Conservation (phyloP, 1,140 invertebrate species). For the Pachypeltis micranthus region DNA sequence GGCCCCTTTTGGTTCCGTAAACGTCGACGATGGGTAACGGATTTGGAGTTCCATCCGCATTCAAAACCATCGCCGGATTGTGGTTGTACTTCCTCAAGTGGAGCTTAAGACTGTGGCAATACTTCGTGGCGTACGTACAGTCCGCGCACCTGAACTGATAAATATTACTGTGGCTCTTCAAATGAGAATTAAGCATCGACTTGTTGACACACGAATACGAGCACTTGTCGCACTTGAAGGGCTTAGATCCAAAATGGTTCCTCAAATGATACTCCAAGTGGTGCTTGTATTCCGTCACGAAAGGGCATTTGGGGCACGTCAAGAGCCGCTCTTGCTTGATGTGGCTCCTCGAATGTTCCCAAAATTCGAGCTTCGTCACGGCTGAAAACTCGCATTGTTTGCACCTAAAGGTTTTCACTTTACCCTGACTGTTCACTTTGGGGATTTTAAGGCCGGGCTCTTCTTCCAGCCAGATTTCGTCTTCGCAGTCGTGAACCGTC, state of each 20-base stretch:
- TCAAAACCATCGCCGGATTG: conserved; percentile 70
- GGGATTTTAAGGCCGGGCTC: conserved; percentile 52
- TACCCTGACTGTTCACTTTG: conserved; percentile 65
- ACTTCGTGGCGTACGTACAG: conserved; percentile 96
- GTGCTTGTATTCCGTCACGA: conserved; percentile 98
- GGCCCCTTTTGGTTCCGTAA: conserved; percentile 75
- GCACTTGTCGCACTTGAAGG: conserved; percentile 90
- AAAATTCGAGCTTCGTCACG: conserved; percentile 82
- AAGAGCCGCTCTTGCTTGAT: conserved; percentile 88
- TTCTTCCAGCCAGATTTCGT: conserved; percentile 42
- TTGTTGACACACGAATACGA: conserved; percentile 94
- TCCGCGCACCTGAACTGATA: conserved; percentile 92
- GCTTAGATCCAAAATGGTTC: conserved; percentile 92
- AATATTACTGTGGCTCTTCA: conserved; percentile 94
- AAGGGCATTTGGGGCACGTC: conserved; percentile 82
- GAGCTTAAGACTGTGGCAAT: conserved; percentile 92
- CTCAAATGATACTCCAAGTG: conserved; percentile 94
- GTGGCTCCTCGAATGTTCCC: conserved; percentile 81
- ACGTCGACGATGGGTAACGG: conserved; percentile 78
- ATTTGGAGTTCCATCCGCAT: conserved; percentile 77
- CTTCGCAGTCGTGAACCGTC: conserved; percentile 21
- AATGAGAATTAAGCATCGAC: conserved; percentile 97
- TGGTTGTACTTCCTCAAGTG: conserved; percentile 92
- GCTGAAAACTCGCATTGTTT: conserved; percentile 81
- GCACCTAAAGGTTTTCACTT: conserved; percentile 80